phyloP scores from a whole-genome alignment of 2,888 invertebrate genomes.

The Thymelicus sylvestris region DNA sequence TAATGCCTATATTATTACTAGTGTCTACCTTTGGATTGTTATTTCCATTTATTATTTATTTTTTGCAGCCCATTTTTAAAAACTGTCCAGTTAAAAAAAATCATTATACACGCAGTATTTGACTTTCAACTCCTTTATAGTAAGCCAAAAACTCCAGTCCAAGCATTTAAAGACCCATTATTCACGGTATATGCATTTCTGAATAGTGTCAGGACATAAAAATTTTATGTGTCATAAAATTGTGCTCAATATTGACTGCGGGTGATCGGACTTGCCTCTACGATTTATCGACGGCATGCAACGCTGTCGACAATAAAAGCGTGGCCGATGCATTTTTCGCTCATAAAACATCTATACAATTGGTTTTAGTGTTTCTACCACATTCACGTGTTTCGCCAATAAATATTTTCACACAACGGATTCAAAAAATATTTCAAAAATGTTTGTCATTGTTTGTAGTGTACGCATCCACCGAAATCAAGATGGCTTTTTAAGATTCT shows the following conservation, averaged over 20 bases:
- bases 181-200: conserved; percentile 39
- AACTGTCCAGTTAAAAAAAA: too few species aligned
- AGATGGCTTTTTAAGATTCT: too few species aligned
- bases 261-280: conserved; percentile 13
- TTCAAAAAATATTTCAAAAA: not conserved
- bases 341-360: conserved; percentile 31
- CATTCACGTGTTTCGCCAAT: conserved; percentile 4
- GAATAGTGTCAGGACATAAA: conserved; percentile 43
- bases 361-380: conserved; percentile 21
- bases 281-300: conserved; percentile 23
- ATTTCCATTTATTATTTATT: too few species aligned
- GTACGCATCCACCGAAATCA: too few species aligned
- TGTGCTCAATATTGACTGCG: conserved; percentile 42
- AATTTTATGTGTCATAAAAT: conserved; percentile 46
- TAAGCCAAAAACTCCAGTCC: not conserved
- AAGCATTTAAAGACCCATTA: conserved; percentile 31
- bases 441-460: not conserved
- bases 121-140: not conserved
- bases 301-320: conserved; percentile 33
- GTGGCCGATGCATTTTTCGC: conserved; percentile 32
- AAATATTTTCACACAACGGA: conserved; percentile 13
- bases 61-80: too few species aligned
- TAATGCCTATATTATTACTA: too few species aligned
- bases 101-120: not conserved
- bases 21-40: too few species aligned